Base-by-base conservation (phyloP, 2,113 vertebrate species). In the Holacanthus passer region DNA sequence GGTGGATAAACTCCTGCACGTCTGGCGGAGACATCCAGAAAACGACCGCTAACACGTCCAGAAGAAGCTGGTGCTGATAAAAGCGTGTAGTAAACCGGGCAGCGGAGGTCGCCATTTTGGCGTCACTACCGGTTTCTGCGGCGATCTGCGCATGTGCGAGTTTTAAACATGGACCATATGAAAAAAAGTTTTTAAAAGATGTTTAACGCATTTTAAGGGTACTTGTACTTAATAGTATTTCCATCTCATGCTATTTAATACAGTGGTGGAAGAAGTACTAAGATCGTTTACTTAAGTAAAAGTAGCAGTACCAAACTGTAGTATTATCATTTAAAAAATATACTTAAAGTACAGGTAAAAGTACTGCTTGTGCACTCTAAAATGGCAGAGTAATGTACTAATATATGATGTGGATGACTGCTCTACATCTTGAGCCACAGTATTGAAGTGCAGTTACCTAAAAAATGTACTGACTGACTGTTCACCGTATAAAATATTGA, bases 51-150 rank as follows among this genome's bases (percentile, higher is more conserved):
- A 5, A 29, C 62, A 3, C 5, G 60, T 6, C 77, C 69, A 16
- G 69, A 67, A 41, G 71, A 68, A 24, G 58, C 64, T 1, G 80
- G 63, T 32, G 70, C n/a, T n/a, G 74, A 55, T 10, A 93, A 24
- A 79, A 88, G 67, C 88, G 88, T 76, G 87, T 4, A 0, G 67
- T 14, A 0, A 85, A 10, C n/a, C 84, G 53, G 4, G 37, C 50
- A 9, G 79, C 73, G 55, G 89, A 85, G 69, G 91, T 90, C 83
- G 93, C 93, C 95, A 95, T 95, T 72, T 82, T 87, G 3, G 29
- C 77, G 63, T 86, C 73, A 79, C 82, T 90, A 20, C 83, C 48
- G 79, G 77, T 16, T 55, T 58, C 27, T 17, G 64, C 5, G 43
- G 14, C 17, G 0, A 1, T 77, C 39, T 88, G 89, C 91, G 90